Base-by-base conservation (phyloP, 2,797 vertebrate species). In the Acrocephalus scirpaceus region DNA sequence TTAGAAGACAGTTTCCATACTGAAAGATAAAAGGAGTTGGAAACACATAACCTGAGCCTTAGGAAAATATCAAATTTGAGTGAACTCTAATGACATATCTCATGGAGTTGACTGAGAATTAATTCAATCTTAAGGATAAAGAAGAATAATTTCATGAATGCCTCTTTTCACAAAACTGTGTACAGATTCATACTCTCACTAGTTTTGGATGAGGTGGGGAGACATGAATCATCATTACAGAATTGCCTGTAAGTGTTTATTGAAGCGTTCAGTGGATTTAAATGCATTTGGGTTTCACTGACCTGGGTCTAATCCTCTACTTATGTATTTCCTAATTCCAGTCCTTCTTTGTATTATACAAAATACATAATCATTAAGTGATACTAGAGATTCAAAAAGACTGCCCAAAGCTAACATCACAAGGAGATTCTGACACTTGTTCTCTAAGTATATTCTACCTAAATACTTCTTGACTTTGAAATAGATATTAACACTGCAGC, bases 181-280 rank as follows among this genome's bases (percentile, higher is more conserved):
- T 3, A 42, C 6, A 76, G 38, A 62, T 58, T 47, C 27, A 13
- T 61, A 58, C 3, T 54, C 14, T 70, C 36, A 57, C 13, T 56
- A 62, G 5, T 62, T 94, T 73, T 64, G 26, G 34, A 32, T 70
- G 11, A 73, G 8, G 3, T 57, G 9, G 13, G 14, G 17, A 74
- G n/a, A 65, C 4, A 8, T 21, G 8, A 66, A 70, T 73, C 23
- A 16, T 69, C 7, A 26, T 34, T 29, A 53, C 6, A 47, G 6
- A 16, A 72, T 40, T 17, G 22, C 9, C 27, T 76, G 5, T 16
- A 93, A 64, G 5, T 32, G n/a, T 71, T 34, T 62, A 11, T 27
- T 38, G 14, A 79, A 85, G 3, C 0, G 0, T 90, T 62, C 22
- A 45, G 9, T 22, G 47, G 16, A n/a, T 47, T 9, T 70, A 60